Evolutionary conservation across 2,113 vertebrate genomes (phyloP), one percentile per base, ranked within the genome.

Genomic region (Empidonax alnorum): DNA sequence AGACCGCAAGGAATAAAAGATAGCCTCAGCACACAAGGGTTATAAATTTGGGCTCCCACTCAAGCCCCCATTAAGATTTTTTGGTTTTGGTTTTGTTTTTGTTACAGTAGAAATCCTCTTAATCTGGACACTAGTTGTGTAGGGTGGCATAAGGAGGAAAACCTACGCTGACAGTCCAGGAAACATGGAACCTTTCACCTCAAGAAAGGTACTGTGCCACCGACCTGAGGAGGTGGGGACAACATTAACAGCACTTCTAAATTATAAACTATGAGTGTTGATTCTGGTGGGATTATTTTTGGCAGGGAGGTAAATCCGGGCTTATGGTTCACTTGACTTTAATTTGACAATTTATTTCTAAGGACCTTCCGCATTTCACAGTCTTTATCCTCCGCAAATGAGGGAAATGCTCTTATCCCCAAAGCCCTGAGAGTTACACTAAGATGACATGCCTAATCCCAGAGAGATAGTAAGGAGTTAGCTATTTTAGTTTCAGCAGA

Each of bases 311-410:
- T 56, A 94, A 68, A 22, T 49, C 58, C 1, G 0, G 41, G 9
- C 6, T 87, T 93, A 42, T 47, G 63, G 46, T 56, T 90, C 69
- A 63, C 58, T 91, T 72, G 61, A 65, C 21, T 8, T 4, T 67
- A 89, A 84, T 93, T 87, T 68, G 69, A 82, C 74, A 78, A 56
- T 67, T 89, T 78, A 35, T 20, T 93, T 75, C 66, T 84, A 59
- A n/a, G 56, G 71, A 55, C 56, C 39, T 93, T 68, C 69, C 79
- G 47, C 56, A 62, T 47, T 77, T 89, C 55, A 46, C 20, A 62
- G 42, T 22, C 46, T 68, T 93, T 84, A 87, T 78, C 66, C 49
- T 59, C 47, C 30, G 44, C 31, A 82, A 78, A 62, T 59, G 44
- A 81, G 30, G 62, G 22, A 82, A 94, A 87, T 52, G 49, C 30